phyloP scores from a whole-genome alignment of 2,888 invertebrate genomes.

The Imbricaverruca yamaguchii region DNA sequence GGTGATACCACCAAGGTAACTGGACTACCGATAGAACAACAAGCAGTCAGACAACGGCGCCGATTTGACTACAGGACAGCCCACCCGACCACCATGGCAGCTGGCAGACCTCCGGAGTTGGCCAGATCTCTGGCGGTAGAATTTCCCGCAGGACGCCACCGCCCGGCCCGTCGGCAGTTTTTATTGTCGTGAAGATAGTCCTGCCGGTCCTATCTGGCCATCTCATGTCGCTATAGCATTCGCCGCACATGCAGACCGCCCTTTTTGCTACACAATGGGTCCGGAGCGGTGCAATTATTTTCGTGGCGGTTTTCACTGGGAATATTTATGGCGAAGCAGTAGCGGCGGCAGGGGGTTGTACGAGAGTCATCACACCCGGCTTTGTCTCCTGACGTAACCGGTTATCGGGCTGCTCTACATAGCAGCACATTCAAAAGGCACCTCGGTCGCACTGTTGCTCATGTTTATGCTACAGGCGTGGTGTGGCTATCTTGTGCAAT shows the following conservation, averaged over 20 bases:
- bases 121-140: no score
- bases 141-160: neutral
- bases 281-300: neutral
- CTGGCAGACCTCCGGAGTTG: no score
- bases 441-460: no score
- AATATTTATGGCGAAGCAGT: neutral
- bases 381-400: neutral
- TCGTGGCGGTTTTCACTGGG: neutral
- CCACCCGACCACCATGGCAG: no score
- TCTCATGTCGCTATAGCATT: neutral
- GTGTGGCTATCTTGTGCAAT: no score
- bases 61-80: no score
- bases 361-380: neutral
- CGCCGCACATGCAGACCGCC: neutral
- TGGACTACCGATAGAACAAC: no score
- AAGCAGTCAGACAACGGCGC: no score
- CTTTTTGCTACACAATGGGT: slow-evolving; percentile 2
- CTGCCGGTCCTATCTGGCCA: neutral
- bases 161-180: neutral
- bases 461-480: no score
- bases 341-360: neutral
- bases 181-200: neutral
- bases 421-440: no score
- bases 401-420: no score
- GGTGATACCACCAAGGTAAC: no score